Evolutionary conservation across 2,113 vertebrate genomes (phyloP).

Genomic region (Neolamprologus caudopunctatus): DNA sequence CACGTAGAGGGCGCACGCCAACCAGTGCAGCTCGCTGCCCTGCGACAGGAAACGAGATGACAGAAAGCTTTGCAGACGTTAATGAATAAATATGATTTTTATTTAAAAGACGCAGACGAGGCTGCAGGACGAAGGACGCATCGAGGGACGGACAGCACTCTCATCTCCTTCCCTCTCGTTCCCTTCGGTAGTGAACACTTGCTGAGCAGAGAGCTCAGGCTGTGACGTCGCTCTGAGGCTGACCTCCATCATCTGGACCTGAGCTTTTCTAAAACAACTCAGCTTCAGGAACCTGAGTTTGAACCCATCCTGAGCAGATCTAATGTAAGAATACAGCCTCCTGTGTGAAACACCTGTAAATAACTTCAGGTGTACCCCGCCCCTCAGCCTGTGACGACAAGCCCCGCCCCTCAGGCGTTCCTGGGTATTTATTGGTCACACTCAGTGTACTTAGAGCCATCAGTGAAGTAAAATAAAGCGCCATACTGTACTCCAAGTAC

Average conservation of each 20-base stretch:
- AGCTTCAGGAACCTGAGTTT: neutral
- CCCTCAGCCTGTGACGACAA: neutral
- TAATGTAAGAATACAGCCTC: neutral
- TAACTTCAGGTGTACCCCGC: neutral
- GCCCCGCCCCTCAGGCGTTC: neutral
- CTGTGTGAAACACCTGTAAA: neutral
- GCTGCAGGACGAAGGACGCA: neutral
- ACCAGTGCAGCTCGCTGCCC: constrained; percentile 91
- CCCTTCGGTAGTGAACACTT: neutral
- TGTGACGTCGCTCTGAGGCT: neutral
- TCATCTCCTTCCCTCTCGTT: neutral
- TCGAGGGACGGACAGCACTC: neutral
- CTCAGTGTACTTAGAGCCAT: neutral
- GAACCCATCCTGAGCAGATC: neutral
- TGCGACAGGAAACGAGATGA: constrained; percentile 15
- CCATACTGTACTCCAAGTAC: neutral
- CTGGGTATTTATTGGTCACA: neutral
- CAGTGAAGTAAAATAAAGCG: neutral
- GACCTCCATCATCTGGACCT: neutral
- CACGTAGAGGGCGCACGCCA: constrained; percentile 89
- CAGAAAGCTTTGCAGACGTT: neutral
- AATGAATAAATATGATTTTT: neutral
- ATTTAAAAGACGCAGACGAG: neutral
- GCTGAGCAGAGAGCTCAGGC: accelerated
- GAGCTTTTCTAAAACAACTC: neutral